Conservation (phyloP, 2,113 vertebrate genomes). For the Cyprinus carpio region DNA sequence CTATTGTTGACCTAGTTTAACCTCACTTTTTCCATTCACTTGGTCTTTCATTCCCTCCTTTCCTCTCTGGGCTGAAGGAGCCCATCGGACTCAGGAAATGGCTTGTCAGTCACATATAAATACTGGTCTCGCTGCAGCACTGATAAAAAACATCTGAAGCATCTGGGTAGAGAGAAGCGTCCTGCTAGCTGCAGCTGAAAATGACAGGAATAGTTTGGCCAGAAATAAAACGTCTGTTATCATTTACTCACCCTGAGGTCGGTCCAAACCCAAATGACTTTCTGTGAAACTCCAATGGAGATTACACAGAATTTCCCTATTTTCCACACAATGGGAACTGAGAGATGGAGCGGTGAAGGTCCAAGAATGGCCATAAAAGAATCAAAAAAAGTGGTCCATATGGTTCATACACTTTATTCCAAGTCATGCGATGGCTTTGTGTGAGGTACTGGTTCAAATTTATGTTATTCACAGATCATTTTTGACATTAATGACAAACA, state of each 20-base stretch:
- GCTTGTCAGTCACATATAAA: constrained; percentile 70
- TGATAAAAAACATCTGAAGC: constrained; percentile 75
- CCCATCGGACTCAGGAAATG: constrained; percentile 68
- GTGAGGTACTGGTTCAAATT: not conserved
- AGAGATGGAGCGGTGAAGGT: not conserved
- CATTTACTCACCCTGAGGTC: not conserved
- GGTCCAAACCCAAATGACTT: not conserved
- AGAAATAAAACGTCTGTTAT: not conserved
- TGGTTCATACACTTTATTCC: not conserved
- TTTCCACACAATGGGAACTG: not conserved
- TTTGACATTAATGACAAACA: not conserved
- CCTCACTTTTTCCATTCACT: not conserved
- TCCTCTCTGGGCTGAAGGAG: constrained; percentile 40
- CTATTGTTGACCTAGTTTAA: constrained; percentile 56
- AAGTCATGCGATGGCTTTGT: not conserved
- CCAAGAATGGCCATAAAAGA: not conserved
- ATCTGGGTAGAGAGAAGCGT: constrained; percentile 63
- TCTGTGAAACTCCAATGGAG: not conserved
- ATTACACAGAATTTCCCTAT: not conserved
- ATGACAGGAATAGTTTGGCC: not conserved
- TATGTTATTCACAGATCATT: not conserved
- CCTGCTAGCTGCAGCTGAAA: not conserved
- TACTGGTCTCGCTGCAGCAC: constrained; percentile 61
- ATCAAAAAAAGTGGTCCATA: not conserved
- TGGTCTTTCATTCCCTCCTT: not conserved